These are phyloP conservation scores for Aproaerema taeniolella DNA, from an alignment of 2,888 invertebrate species.

Conservation along the genomic window DNA sequence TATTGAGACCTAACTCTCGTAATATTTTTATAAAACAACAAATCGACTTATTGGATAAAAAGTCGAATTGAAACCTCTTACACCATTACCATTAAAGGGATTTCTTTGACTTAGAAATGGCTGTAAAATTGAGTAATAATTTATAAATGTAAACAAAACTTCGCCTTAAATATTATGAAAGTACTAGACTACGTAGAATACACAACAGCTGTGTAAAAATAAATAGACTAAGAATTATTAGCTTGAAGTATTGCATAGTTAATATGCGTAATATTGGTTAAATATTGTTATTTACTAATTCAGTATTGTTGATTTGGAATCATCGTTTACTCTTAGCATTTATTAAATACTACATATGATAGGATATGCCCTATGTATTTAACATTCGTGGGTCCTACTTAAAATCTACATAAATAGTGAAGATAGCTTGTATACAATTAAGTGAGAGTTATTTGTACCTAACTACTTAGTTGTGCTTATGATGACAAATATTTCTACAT, in stretches of 20 bases:
- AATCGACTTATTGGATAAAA: no score
- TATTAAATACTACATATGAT: conserved; percentile 3
- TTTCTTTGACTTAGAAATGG: no score
- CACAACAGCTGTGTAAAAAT: conserved; percentile 9
- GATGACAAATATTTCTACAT: conserved; percentile 11
- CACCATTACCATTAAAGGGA: no score
- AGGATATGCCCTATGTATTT: no score
- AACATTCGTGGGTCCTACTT: conserved; percentile 14
- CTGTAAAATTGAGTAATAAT: no score
- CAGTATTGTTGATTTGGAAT: conserved; percentile 17
- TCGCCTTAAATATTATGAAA: conserved; percentile 26
- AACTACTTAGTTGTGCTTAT: conserved; percentile 13
- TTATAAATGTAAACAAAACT: no score
- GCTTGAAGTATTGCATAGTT: conserved; percentile 10
- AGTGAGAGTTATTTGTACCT: conserved; percentile 12
- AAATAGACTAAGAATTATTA: conserved; percentile 14
- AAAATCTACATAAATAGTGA: no score
- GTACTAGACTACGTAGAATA: conserved; percentile 18
- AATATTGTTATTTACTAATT: conserved; percentile 7
- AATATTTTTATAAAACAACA: no score
- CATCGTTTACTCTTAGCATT: conserved; percentile 11
- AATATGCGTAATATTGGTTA: conserved; percentile 6
- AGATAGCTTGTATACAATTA: no score
- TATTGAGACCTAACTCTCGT: no score
- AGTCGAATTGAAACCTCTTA: no score